Evolutionary conservation across 1,140 invertebrate genomes (phyloP).

Genomic region (Aphelinus atriplicis): DNA sequence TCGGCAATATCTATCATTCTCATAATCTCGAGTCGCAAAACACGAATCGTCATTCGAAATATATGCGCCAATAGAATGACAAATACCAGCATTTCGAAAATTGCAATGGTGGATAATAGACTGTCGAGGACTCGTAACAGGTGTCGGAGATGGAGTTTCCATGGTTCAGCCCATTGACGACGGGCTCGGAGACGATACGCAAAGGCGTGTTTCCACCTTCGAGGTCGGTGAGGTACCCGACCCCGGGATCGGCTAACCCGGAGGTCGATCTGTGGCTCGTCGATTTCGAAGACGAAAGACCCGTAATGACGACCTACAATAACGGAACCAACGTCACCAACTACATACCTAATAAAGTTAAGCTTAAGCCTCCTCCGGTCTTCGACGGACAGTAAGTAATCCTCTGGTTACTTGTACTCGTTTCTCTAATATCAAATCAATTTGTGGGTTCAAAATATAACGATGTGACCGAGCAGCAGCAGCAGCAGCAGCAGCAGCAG

Average conservation of each 20-base stretch:
- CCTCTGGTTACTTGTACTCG: too few species aligned
- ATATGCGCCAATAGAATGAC: too few species aligned
- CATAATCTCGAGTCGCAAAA: too few species aligned
- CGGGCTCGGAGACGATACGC: conserved; percentile 48
- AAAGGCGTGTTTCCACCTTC: conserved; percentile 75
- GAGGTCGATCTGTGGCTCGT: conserved; percentile 82
- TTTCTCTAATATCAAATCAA: conserved; percentile 19
- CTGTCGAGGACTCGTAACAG: conserved; percentile 7
- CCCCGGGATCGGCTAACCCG: conserved; percentile 86
- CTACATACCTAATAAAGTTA: conserved; percentile 65
- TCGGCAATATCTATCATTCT: too few species aligned
- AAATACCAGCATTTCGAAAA: too few species aligned
- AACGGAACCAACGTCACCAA: conserved; percentile 43
- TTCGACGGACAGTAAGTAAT: conserved; percentile 77
- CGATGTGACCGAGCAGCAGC: too few species aligned
- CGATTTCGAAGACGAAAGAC: conserved; percentile 72
- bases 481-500: too few species aligned
- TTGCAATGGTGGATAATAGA: conserved; percentile 65
- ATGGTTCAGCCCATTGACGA: conserved; percentile 69
- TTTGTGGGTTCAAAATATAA: conserved; percentile 16
- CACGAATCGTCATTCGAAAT: too few species aligned
- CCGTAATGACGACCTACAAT: conserved; percentile 52
- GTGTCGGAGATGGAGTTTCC: conserved; percentile 71
- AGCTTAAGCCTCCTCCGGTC: conserved; percentile 75
- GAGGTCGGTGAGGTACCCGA: conserved; percentile 81